Base-by-base conservation (phyloP, 2,797 vertebrate genomes). In the Trachops cirrhosus region DNA sequence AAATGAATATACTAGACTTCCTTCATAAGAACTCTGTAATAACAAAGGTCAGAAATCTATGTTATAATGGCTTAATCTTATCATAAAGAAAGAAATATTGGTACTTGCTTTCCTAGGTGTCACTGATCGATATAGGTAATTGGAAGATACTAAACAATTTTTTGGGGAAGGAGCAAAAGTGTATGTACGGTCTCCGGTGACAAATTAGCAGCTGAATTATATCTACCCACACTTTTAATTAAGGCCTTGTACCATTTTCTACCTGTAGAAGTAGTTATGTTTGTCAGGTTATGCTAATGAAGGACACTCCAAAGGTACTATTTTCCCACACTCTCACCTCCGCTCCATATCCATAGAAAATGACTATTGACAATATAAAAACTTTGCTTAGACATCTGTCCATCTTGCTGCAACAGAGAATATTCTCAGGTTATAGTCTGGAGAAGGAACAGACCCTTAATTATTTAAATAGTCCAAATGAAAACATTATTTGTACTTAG, bases 191-290 rank as follows among this genome's bases (percentile, higher is more conserved):
- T 41, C 10, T 52, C 70, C 9, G 44, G 26, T 67, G 39, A 80
- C 39, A 37, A 26, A 22, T 2, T 2, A 32, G n/a, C 19, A 11
- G 34, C 26, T 29, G 6, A 67, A 12, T 2, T 0, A 11, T 2
- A 14, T 41, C 24, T 34, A 44, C n/a, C 34, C 41, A 39, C 29
- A 16, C 11, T 1, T 12, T 4, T 26, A 9, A 29, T 9, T 5
- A 21, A 74, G 46, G 32, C 8, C 6, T 2, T 5, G 57, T 24
- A 6, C 18, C 1, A 29, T 19, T 22, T 22, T 39, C 37, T 64
- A 16, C 52, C 9, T 19, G 26, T 0, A 21, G 68, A 86, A 57
- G 59, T 3, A 0, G 44, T 44, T 64, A 48, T 2, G 32, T 15
- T 46, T 34, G 16, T 44, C 4, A 50, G 78, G 32, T 41, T 29